Conservation (phyloP, 2,113 vertebrate genomes). For the Leucopsar rothschildi region DNA sequence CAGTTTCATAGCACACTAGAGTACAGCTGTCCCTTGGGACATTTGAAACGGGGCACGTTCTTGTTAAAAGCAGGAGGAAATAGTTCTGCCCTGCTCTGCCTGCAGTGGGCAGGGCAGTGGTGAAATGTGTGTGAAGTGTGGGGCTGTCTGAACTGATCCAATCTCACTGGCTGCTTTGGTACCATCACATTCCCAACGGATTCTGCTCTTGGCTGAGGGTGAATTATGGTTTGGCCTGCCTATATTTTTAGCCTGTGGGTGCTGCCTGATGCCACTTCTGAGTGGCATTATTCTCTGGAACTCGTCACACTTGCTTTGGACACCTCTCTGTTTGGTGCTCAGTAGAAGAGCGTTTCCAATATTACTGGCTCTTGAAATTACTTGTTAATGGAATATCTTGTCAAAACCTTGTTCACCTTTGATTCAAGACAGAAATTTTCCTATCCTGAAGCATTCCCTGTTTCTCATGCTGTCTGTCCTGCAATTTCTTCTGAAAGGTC, state of each 20-base stretch:
- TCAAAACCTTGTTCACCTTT: not conserved
- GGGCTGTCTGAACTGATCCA: not conserved
- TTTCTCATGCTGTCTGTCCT: not conserved
- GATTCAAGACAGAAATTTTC: not conserved
- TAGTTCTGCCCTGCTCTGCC: not conserved
- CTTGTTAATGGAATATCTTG: not conserved
- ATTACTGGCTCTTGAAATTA: not conserved
- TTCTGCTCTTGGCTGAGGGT: not conserved
- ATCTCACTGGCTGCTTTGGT: not conserved
- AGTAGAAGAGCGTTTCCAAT: not conserved
- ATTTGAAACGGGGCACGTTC: not conserved
- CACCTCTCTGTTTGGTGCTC: not conserved
- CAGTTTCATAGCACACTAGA: accelerated
- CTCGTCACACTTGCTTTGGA: not conserved
- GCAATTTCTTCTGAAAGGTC: not conserved
- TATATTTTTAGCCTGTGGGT: not conserved
- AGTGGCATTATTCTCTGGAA: not conserved
- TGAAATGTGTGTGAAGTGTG: not conserved
- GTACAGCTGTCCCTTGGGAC: not conserved
- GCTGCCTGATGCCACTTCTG: not conserved
- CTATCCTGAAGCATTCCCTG: not conserved
- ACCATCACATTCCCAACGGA: not conserved
- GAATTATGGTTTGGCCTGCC: not conserved
- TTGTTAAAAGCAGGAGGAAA: not conserved
- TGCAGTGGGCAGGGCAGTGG: not conserved